Base-by-base conservation (phyloP, 2,113 vertebrate species). In the Protomyctophum bolini region DNA sequence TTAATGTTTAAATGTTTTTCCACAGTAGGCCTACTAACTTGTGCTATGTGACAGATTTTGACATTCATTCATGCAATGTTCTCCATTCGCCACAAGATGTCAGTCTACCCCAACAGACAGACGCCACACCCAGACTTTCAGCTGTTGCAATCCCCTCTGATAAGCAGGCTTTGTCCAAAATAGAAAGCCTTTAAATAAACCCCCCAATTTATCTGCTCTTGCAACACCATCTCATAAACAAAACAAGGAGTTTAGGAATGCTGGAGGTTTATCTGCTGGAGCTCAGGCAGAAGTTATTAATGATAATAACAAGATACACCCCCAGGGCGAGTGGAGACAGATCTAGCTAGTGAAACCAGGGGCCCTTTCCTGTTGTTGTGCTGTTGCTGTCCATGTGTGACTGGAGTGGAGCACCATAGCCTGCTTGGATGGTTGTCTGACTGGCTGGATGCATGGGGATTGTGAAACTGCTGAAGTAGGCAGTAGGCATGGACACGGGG, bases 381-480 rank as follows among this genome's bases (percentile, higher is more conserved):
- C 84, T 71, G 80, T 75, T 76, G 89, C 83, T 72, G 81, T 80
- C 80, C 81, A 76, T 89, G 86, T 86, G 85, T 84, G 48, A 85
- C 80, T 72, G 83, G 86, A 85, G 83, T 66, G 45, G 86, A 84
- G 83, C 80, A 82, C 81, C 78, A 83, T 87, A 51, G 83, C 68
- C 77, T 83, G 88, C 83, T 81, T 49, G 78, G 64, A 77, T 77
- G 78, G 65, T 68, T 85, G 85, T 83, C 85, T 69, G 84, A 74
- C 76, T 54, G 59, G 76, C 72, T 6, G 60, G 84, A 5, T 49
- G 46, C 46, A 52, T 72, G 49, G 78, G 89, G 90, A 92, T 93
- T 92, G 90, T 90, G 91, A 93, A 93, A 93, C 84, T 92, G 93
- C 92, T 92, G 90, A 92, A 91, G 91, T 91, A 70, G 87, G 89